Conservation (phyloP, 2,888 invertebrate genomes). For the Drosophila aldrichi region DNA sequence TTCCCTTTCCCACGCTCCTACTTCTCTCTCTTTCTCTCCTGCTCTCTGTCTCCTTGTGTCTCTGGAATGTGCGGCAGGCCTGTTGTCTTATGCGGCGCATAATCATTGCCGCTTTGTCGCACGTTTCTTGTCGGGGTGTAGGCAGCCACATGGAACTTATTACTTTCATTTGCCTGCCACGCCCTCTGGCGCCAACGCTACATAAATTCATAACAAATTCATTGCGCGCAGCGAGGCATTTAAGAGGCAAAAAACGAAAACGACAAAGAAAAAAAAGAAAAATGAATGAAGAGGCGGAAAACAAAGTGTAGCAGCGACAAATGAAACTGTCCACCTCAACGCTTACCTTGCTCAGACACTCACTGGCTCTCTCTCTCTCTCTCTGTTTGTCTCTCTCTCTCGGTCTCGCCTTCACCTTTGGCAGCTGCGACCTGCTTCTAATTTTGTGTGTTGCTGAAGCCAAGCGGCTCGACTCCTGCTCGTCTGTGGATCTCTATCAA, state of each 20-base stretch:
- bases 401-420: constrained; percentile 6
- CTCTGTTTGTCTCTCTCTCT: not conserved
- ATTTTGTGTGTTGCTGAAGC: constrained; percentile 56
- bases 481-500: not conserved
- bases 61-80: constrained; percentile 31
- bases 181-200: constrained; percentile 32
- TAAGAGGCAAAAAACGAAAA: constrained; percentile 48
- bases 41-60: not conserved
- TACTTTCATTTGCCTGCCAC: constrained; percentile 73
- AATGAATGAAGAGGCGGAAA: not conserved
- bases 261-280: not conserved
- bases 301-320: constrained; percentile 22
- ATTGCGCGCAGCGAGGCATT: constrained; percentile 80
- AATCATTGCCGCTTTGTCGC: constrained; percentile 81
- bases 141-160: constrained; percentile 78
- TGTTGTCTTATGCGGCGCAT: constrained; percentile 73
- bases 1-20: constrained; percentile 1
- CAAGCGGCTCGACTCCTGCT: constrained; percentile 10
- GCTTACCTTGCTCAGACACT: constrained; percentile 5
- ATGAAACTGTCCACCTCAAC: constrained; percentile 44
- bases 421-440: constrained; percentile 48
- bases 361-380: not conserved
- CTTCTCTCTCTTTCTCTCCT: no score
- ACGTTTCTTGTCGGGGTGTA: constrained; percentile 59
- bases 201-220: constrained; percentile 81